phyloP scores from a whole-genome alignment of 2,113 vertebrate genomes.

The Phylloscopus trochilus region DNA sequence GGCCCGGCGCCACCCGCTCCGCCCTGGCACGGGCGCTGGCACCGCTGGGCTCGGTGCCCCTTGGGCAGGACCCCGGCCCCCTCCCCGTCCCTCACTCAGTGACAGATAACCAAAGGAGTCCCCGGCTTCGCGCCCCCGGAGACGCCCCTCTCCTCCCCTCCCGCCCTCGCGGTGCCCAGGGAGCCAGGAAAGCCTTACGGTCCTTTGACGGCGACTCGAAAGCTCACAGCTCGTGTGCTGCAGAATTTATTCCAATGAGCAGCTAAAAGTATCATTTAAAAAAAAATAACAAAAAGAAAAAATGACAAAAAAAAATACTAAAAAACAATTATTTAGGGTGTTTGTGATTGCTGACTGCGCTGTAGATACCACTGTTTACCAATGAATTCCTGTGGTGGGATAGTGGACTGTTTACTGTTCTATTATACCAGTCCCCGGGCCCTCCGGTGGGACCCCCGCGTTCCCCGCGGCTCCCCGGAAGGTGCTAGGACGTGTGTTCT shows the following conservation, averaged over 20 bases:
- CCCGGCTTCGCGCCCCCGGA: constrained; percentile 30
- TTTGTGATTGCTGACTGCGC: constrained; percentile 96
- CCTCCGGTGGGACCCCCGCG: constrained; percentile 78
- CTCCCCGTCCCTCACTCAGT: constrained; percentile 22
- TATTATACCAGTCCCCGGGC: constrained; percentile 88
- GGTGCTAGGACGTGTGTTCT: constrained; percentile 92
- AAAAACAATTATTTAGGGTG: constrained; percentile 86
- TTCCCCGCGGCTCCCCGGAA: constrained; percentile 79
- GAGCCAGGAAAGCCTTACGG: constrained; percentile 63
- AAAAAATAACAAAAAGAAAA: constrained; percentile 53
- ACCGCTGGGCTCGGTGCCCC: constrained; percentile 47
- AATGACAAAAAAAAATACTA: constrained; percentile 55
- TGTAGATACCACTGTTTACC: constrained; percentile 96
- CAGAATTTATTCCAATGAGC: constrained; percentile 88
- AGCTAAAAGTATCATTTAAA: constrained; percentile 80
- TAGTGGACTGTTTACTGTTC: constrained; percentile 95
- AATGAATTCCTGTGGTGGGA: constrained; percentile 94
- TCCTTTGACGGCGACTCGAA: constrained; percentile 73
- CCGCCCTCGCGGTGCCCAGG: constrained; percentile 34
- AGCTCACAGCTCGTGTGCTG: constrained; percentile 90
- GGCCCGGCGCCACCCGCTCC: background rate
- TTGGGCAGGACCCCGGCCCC: constrained; percentile 33
- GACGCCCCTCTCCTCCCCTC: background rate
- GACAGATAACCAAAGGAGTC: constrained; percentile 53
- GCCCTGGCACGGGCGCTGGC: background rate